Evolutionary conservation across 2,797 vertebrate species (phyloP).

Genomic region (Merluccius polli): DNA sequence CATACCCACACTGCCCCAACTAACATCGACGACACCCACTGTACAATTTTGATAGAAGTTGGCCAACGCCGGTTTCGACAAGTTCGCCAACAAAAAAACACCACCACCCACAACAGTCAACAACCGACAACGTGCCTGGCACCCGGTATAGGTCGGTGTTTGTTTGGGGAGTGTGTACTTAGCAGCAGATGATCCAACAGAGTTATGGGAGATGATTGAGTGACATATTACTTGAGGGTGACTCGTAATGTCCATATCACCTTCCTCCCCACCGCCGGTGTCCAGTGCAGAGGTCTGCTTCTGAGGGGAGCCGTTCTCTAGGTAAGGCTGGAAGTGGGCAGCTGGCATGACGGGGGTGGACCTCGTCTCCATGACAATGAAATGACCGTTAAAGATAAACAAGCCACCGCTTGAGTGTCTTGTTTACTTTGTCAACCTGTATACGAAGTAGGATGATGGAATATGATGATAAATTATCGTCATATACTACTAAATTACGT

Average conservation of each 20-base stretch:
- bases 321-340: not conserved
- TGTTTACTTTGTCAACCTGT: not conserved
- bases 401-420: not conserved
- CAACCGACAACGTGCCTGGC: not conserved
- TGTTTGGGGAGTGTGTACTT: not conserved
- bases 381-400: not conserved
- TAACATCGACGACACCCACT: no score
- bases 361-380: constrained; percentile 45
- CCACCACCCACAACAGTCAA: not conserved
- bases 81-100: not conserved
- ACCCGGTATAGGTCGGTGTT: not conserved
- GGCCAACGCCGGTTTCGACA: no score
- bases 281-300: not conserved
- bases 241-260: not conserved
- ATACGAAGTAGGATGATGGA: not conserved
- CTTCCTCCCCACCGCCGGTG: not conserved
- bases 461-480: not conserved
- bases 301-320: constrained; percentile 4
- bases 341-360: not conserved
- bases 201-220: not conserved
- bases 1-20: no score
- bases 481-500: no score
- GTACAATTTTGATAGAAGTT: no score
- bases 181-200: not conserved
- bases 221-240: not conserved